phyloP scores from a whole-genome alignment of 2,113 vertebrate genomes.

The Bolborhynchus lineola region DNA sequence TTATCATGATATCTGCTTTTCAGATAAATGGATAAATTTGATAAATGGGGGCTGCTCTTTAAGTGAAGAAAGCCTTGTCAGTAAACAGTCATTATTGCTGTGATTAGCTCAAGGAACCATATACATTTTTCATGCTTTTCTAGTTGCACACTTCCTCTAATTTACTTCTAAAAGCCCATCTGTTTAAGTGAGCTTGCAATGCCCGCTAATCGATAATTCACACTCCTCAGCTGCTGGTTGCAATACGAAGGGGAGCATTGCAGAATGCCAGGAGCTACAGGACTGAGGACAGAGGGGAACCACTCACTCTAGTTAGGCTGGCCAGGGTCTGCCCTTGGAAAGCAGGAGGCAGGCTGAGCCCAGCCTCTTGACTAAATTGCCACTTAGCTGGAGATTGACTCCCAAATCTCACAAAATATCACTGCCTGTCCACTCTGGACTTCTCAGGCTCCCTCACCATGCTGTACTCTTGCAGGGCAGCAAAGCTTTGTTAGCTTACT shows the following conservation, averaged over 20 bases:
- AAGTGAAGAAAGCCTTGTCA: conserved; percentile 14
- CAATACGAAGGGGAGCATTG: accelerated
- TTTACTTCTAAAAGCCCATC: conserved; percentile 34
- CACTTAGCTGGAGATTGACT: background rate
- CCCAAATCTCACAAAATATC: background rate
- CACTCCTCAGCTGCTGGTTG: background rate
- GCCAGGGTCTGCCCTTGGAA: background rate
- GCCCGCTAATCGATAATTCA: background rate
- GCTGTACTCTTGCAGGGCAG: background rate
- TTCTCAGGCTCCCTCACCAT: accelerated
- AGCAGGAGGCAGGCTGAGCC: background rate
- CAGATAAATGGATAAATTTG: conserved; percentile 50
- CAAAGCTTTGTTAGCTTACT: background rate
- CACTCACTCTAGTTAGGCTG: accelerated
- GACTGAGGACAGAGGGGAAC: accelerated
- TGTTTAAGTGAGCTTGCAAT: background rate
- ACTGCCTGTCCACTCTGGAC: background rate
- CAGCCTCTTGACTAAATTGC: accelerated
- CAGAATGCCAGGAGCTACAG: accelerated
- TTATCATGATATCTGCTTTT: conserved; percentile 28
- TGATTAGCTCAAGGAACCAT: conserved; percentile 47
- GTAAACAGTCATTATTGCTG: conserved; percentile 48
- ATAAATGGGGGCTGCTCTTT: conserved; percentile 23
- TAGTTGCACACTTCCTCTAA: background rate
- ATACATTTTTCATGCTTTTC: conserved; percentile 45